These are phyloP conservation scores for Eidolon dupreanum DNA, from an alignment of 2,797 vertebrate species.

Conservation along the genomic window DNA sequence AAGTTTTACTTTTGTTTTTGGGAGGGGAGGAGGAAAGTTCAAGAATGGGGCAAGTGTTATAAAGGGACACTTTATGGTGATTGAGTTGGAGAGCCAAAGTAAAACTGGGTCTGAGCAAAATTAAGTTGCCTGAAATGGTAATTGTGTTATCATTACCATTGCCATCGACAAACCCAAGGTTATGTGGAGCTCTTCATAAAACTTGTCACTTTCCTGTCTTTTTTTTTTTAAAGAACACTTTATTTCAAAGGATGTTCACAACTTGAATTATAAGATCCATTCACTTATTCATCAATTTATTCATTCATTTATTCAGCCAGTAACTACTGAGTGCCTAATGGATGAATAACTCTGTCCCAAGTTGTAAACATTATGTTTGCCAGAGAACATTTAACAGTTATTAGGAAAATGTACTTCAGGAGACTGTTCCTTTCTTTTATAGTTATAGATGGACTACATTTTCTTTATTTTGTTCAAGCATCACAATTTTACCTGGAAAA, in stretches of 20 bases:
- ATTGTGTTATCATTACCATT: background rate
- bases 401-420: background rate
- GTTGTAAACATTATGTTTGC: background rate
- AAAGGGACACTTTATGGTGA: background rate
- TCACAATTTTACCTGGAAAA: background rate
- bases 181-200: background rate
- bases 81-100: background rate
- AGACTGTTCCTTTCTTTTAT: background rate
- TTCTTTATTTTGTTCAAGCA: background rate
- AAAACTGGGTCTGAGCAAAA: background rate
- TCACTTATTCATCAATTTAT: background rate
- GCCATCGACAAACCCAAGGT: background rate
- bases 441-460: background rate
- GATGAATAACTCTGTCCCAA: background rate
- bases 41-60: background rate
- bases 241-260: background rate
- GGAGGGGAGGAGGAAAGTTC: background rate
- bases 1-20: background rate
- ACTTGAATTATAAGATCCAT: background rate
- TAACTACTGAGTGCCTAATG: background rate
- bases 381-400: background rate
- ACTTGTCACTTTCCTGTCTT: background rate
- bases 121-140: background rate
- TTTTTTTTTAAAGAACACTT: background rate
- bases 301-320: background rate